Evolutionary conservation across 2,888 invertebrate genomes (phyloP).

Genomic region (Nymphalis c-album): DNA sequence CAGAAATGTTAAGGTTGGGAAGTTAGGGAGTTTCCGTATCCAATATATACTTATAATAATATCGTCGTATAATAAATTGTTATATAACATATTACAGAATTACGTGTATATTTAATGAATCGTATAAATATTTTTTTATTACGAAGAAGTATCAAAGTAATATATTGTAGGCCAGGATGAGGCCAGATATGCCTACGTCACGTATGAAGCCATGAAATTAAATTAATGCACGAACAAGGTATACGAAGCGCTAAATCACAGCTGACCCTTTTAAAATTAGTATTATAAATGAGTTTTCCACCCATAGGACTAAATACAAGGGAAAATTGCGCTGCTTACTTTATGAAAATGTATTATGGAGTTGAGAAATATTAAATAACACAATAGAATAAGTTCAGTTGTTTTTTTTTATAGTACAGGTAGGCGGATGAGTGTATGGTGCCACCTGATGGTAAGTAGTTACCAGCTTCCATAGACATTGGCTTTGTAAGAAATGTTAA

Average conservation of each 20-base stretch:
- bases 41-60: no score
- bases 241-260: conserved; percentile 20
- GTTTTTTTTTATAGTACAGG: no score
- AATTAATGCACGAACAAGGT: conserved; percentile 16
- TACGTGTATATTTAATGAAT: no score
- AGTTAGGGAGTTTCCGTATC: no score
- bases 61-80: no score
- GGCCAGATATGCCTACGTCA: not conserved
- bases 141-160: not conserved
- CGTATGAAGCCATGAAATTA: conserved; percentile 6
- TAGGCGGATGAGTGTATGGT: no score
- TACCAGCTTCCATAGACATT: no score
- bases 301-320: conserved; percentile 9
- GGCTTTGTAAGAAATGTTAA: no score
- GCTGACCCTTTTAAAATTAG: conserved; percentile 28
- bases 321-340: conserved; percentile 25
- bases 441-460: no score
- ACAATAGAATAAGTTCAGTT: not conserved
- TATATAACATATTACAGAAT: no score
- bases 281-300: conserved; percentile 20
- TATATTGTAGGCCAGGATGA: not conserved
- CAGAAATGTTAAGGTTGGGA: no score
- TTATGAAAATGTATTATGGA: conserved; percentile 30
- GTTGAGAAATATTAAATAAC: not conserved
- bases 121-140: not conserved